phyloP scores from a whole-genome alignment of 2,797 vertebrate species.

The Microchirus variegatus region DNA sequence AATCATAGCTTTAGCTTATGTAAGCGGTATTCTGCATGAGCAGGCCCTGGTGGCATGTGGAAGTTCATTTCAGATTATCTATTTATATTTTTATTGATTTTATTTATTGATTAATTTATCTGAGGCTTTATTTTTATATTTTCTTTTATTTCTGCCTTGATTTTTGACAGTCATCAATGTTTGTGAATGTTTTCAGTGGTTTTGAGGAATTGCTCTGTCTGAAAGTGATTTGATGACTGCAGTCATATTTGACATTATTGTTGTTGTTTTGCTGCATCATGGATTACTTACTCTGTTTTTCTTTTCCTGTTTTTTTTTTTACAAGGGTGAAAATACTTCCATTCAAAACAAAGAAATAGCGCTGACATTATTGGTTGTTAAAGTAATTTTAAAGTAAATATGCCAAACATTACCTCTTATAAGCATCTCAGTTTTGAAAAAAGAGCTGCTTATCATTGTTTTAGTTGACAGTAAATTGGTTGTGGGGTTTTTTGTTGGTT shows the following conservation, averaged over 20 bases:
- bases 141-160: slow-evolving; percentile 59
- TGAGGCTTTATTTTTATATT: slow-evolving; percentile 59
- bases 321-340: too few species aligned
- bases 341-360: background rate
- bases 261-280: slow-evolving; percentile 1
- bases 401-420: slow-evolving; percentile 5
- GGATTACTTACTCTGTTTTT: background rate
- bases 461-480: too few species aligned
- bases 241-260: background rate
- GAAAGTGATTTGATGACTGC: background rate
- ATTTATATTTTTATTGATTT: slow-evolving; percentile 45
- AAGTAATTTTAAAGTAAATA: background rate
- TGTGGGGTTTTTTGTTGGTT: too few species aligned
- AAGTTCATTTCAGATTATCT: slow-evolving; percentile 35
- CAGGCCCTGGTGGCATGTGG: slow-evolving; percentile 62
- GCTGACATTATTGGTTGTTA: background rate
- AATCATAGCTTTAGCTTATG: slow-evolving; percentile 4
- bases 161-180: slow-evolving; percentile 34
- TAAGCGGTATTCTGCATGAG: slow-evolving; percentile 28
- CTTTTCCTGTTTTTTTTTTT: background rate
- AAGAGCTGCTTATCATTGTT: background rate
- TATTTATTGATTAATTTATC: slow-evolving; percentile 55
- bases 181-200: slow-evolving; percentile 14
- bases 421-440: background rate
- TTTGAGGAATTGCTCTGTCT: background rate